Evolutionary conservation across 2,113 vertebrate genomes (phyloP), one percentile per base, ranked within the genome.

Genomic region (Otolemur garnettii): DNA sequence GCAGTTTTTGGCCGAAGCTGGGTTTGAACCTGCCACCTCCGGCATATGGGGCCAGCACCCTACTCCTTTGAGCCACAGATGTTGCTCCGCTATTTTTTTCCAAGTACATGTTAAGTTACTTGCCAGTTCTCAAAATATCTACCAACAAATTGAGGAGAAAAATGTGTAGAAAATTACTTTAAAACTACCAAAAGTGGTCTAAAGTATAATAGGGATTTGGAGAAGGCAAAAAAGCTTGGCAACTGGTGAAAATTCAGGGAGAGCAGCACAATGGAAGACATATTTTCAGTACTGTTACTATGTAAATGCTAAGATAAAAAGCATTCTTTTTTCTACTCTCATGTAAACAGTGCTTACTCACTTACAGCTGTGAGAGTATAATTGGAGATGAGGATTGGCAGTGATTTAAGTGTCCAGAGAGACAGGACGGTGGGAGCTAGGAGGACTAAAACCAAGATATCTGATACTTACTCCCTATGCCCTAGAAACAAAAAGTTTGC

Each of bases 401-500:
- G 13, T 59, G 14, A 42, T 69, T 84, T 89, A 55, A 81, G 22
- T 50, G 30, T 91, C 26, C n/a, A 26, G 19, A 89, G 55, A 60
- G 45, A 69, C 42, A 91, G 60, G 10, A 38, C 87, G 30, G 9
- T n/a, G n/a, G 72, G 7, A 68, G 45, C 60, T 42, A 7, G 24
- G 45, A 84, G 26, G 14, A 2, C 26, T 72, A 55, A 92, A 9
- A n/a, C 62, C 24, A 84, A 38, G 26, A 42, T 74, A 45, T 13
- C 74, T 92, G 35, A 17, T 74, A 62, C 7, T 33, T 62, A 64
- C 18, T 92, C 35, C 19, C 21, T 33, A 62, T 38, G 55, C 26
- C 18, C 33, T 90, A 13, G 35, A 96, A 17, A 80, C 85, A 90
- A 30, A 53, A 92, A 60, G 21, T 74, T 77, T 93, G 64, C 66